Conservation (phyloP, 2,113 vertebrate species). For the Choloepus hoffmanni region DNA sequence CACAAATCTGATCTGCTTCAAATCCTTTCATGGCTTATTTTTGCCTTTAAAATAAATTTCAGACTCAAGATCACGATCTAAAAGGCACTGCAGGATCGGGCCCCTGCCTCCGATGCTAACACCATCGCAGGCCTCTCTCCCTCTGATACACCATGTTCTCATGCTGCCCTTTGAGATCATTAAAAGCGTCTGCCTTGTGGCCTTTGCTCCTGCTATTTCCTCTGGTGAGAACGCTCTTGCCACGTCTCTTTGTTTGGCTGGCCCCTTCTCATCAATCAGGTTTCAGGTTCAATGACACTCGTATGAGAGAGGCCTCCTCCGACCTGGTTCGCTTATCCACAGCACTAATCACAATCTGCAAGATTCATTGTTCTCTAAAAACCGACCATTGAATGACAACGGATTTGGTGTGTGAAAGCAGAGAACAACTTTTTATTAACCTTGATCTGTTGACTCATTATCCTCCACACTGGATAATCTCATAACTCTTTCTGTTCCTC, state of each 20-base stretch:
- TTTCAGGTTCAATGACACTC: neutral
- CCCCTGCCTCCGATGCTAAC: too few species aligned
- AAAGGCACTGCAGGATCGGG: neutral
- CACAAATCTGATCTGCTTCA: neutral
- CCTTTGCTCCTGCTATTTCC: neutral
- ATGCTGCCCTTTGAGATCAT: neutral
- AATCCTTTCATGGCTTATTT: neutral
- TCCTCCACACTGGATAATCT: neutral
- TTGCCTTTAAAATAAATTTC: conserved; percentile 18
- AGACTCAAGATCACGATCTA: conserved; percentile 18
- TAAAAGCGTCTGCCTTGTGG: neutral
- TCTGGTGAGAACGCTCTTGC: neutral
- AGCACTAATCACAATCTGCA: neutral
- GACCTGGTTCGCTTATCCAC: neutral
- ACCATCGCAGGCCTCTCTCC: neutral
- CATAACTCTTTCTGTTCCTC: neutral
- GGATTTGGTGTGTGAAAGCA: neutral
- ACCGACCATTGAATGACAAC: neutral
- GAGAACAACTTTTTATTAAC: conserved; percentile 27
- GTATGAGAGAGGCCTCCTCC: neutral
- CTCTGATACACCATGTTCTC: neutral
- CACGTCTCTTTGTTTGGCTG: neutral
- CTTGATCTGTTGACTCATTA: conserved; percentile 55
- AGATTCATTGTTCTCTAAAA: neutral
- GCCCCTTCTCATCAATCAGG: neutral